phyloP scores from a whole-genome alignment of 1,140 invertebrate genomes.

The Daktulosphaira vitifoliae region DNA sequence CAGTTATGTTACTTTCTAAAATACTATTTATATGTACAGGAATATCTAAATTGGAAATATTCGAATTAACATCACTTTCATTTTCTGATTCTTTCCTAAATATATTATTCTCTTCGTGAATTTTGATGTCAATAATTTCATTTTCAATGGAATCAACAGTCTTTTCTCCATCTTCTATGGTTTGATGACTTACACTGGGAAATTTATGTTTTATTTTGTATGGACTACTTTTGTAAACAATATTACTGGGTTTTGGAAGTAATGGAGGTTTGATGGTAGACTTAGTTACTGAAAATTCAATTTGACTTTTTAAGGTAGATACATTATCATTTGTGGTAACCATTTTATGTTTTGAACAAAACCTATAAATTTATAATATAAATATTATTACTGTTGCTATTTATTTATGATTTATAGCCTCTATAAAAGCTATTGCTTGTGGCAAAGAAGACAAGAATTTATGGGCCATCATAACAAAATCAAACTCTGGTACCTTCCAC shows the following conservation, averaged over 20 bases:
- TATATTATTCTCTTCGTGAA: not conserved
- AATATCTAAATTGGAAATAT: slow-evolving; percentile 18
- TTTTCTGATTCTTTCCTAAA: not conserved
- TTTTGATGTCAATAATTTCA: not conserved
- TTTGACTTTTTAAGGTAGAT: not conserved
- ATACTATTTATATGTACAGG: slow-evolving; percentile 20
- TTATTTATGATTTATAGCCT: no score
- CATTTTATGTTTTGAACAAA: slow-evolving; percentile 12
- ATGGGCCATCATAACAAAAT: no score
- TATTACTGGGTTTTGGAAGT: slow-evolving; percentile 21
- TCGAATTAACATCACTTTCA: slow-evolving; percentile 20
- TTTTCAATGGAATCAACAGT: slow-evolving; percentile 1
- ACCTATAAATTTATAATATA: slow-evolving; percentile 4
- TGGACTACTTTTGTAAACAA: slow-evolving; percentile 20
- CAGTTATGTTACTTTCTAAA: slow-evolving; percentile 16
- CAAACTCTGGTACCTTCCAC: no score
- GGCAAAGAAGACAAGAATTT: no score
- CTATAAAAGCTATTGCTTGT: no score
- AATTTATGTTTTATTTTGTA: slow-evolving; percentile 26
- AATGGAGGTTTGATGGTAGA: slow-evolving; percentile 11
- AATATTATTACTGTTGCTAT: no score
- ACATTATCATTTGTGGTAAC: not conserved
- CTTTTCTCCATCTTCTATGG: not conserved
- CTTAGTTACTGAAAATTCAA: not conserved
- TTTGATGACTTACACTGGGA: not conserved